Percentiles rank a stretch among this genome's conserved stretches.
Conservation (phyloP, 2,113 vertebrate genomes). For the Uropsilus gracilis region DNA sequence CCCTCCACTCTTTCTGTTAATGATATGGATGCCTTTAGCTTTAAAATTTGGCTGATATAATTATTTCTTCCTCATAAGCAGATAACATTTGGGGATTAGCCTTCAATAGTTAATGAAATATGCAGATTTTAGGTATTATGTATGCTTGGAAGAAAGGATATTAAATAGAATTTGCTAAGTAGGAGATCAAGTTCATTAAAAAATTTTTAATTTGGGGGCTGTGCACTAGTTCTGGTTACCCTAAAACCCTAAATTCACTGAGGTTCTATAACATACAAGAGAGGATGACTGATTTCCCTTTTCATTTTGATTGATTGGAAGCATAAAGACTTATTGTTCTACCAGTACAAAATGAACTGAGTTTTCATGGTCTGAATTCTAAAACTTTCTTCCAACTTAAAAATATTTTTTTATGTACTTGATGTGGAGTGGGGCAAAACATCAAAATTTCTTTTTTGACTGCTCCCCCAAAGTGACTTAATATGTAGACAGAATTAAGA, state of each 20-base stretch:
- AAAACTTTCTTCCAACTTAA: neutral
- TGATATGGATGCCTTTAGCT: neutral
- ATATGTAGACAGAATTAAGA: neutral
- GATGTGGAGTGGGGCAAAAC: neutral
- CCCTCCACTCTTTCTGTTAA: neutral
- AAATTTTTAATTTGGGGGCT: too few relatives aligned
- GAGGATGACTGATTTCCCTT: neutral
- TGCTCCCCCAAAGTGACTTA: neutral
- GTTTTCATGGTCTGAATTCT: neutral
- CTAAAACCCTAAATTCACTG: neutral
- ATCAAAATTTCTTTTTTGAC: neutral
- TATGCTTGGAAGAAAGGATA: neutral
- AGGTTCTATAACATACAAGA: neutral
- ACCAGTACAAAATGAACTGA: neutral
- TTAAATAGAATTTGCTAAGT: neutral
- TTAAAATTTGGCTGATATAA: neutral
- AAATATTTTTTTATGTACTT: neutral
- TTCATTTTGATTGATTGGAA: neutral
- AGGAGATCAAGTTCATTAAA: neutral
- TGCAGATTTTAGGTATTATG: neutral
- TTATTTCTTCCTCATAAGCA: neutral
- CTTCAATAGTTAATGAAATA: slow-evolving; percentile 21
- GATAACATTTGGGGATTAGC: neutral
- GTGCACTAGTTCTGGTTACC: too few relatives aligned
- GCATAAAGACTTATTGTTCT: neutral